These are phyloP conservation scores for Megalurothrips usitatus DNA, from an alignment of 2,888 invertebrate genomes.

Conservation along the genomic window DNA sequence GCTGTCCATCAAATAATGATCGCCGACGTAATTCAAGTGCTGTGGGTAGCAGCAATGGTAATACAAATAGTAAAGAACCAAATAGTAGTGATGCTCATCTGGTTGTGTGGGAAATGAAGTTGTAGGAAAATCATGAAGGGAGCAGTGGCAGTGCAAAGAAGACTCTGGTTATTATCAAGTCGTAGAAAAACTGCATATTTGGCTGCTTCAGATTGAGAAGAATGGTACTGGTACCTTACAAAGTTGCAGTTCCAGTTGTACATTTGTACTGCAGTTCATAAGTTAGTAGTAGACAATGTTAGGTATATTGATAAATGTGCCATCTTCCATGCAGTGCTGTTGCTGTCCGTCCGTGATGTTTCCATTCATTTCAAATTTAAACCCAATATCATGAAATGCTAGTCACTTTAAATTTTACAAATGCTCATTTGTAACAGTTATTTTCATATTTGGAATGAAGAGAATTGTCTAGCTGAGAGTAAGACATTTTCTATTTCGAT, in stretches of 20 bases:
- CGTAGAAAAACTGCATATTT: background rate
- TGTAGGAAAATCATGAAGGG: slow-evolving; percentile 50
- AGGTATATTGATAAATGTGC: background rate
- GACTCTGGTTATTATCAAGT: background rate
- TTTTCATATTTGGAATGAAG: no score
- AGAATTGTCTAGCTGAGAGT: no score
- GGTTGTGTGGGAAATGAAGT: slow-evolving; percentile 84
- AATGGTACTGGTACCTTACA: background rate
- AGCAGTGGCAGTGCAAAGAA: background rate
- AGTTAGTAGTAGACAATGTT: background rate
- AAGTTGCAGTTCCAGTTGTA: no score
- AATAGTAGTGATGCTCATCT: slow-evolving; percentile 84
- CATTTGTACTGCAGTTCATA: background rate
- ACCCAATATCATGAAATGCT: background rate
- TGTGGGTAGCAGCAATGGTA: background rate
- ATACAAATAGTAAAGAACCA: slow-evolving; percentile 56
- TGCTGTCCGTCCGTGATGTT: background rate
- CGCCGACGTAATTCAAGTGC: background rate
- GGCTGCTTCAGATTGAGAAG: background rate
- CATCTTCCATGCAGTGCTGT: background rate
- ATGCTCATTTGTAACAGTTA: no score
- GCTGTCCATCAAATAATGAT: slow-evolving; percentile 51
- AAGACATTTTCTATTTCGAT: background rate
- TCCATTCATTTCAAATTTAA: background rate
- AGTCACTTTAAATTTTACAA: background rate